Evolutionary conservation across 2,113 vertebrate species (phyloP).

Genomic region (Calyptomena viridis): DNA sequence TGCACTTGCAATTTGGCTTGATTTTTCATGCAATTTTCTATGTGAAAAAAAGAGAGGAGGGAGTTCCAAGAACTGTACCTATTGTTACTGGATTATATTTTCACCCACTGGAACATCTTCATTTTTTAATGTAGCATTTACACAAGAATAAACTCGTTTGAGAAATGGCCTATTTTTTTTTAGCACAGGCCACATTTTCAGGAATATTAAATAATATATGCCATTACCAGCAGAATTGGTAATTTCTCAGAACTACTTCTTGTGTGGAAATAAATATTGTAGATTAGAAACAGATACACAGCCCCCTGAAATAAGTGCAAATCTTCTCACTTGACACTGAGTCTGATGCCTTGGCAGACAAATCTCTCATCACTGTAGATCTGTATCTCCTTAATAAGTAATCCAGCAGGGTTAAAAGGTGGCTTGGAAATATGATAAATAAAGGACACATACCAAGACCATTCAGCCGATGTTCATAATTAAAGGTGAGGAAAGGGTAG

Average conservation of each 20-base stretch:
- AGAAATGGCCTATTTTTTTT: neutral
- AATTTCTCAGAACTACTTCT: neutral
- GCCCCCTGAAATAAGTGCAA: neutral
- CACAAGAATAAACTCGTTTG: neutral
- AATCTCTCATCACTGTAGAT: neutral
- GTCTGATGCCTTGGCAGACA: neutral
- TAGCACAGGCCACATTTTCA: neutral
- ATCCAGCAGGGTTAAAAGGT: neutral
- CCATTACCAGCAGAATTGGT: neutral
- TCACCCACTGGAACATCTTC: neutral
- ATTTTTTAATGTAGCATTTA: neutral
- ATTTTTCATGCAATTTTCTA: neutral
- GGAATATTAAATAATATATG: neutral
- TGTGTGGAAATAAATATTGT: neutral
- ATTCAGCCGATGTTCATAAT: neutral
- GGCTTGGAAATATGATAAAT: neutral
- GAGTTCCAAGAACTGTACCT: neutral
- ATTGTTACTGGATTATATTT: neutral
- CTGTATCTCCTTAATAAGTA: neutral
- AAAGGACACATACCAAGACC: neutral
- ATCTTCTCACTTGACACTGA: neutral
- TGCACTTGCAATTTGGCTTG: neutral
- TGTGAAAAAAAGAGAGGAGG: too few relatives aligned
- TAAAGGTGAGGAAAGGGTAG: conserved; percentile 15
- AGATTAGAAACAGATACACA: neutral